Percentiles rank a stretch among this genome's conserved stretches.
phyloP scores from a whole-genome alignment of 2,888 invertebrate species.

The Piscicola geometra region DNA sequence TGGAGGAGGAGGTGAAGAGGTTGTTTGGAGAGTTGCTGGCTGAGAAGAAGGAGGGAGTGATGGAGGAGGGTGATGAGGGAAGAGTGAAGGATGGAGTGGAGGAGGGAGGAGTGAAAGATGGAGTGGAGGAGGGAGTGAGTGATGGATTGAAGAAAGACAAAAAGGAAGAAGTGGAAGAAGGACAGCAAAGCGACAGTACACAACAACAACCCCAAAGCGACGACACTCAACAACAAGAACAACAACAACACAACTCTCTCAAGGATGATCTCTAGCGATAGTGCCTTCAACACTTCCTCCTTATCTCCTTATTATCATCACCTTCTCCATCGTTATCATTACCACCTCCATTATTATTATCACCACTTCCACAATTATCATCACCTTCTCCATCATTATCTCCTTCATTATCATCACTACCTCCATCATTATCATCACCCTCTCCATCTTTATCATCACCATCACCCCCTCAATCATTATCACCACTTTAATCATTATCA shows the following conservation, averaged over 20 bases:
- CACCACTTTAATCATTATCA: conserved; percentile 8
- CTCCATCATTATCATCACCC: conserved; percentile 16
- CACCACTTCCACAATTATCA: conserved; percentile 13
- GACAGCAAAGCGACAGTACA: neutral
- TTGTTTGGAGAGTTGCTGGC: neutral
- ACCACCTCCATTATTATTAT: neutral
- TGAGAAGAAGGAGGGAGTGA: neutral
- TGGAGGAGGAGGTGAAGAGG: neutral
- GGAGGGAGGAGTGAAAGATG: neutral
- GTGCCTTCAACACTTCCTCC: neutral
- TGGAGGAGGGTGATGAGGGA: neutral
- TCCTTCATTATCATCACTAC: conserved; percentile 12
- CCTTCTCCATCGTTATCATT: neutral
- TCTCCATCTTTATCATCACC: conserved; percentile 13
- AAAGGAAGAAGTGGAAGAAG: neutral
- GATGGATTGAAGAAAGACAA: neutral
- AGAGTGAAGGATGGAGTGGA: neutral
- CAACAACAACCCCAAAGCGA: neutral
- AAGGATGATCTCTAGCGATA: conserved; percentile 7
- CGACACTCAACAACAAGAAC: neutral
- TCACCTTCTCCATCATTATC: conserved; percentile 26
- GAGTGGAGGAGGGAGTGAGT: neutral
- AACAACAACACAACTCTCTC: neutral
- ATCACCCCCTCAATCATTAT: neutral
- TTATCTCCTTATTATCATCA: conserved; percentile 1